phyloP scores from a whole-genome alignment of 2,888 invertebrate genomes.

The Gonocerus acuteangulatus region DNA sequence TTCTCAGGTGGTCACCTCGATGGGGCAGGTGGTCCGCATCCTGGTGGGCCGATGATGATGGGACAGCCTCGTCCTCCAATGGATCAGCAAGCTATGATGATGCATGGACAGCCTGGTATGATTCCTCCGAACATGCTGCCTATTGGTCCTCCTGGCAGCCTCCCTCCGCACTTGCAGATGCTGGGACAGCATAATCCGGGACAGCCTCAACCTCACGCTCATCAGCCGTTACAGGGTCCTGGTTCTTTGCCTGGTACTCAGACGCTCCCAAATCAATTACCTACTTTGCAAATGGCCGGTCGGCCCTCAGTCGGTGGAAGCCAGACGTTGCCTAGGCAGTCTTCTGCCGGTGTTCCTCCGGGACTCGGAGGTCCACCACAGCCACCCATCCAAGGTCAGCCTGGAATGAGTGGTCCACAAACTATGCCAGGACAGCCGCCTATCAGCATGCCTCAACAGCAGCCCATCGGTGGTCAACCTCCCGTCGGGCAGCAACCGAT shows the following conservation, averaged over 20 bases:
- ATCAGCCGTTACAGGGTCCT: conserved; percentile 38
- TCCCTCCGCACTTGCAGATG: conserved; percentile 21
- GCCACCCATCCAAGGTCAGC: conserved; percentile 8
- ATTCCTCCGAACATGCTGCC: conserved; percentile 26
- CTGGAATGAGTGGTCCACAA: conserved; percentile 9
- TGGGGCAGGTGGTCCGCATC: not conserved
- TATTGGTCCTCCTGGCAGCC: conserved; percentile 1
- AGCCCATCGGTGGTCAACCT: conserved; percentile 7
- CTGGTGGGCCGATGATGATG: conserved; percentile 21
- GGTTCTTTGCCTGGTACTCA: not conserved
- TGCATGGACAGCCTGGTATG: conserved; percentile 18
- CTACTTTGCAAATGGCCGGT: not conserved
- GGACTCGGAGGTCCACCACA: not conserved
- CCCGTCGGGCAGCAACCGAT: not conserved
- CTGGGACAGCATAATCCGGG: conserved; percentile 30
- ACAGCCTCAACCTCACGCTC: conserved; percentile 43
- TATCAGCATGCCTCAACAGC: conserved; percentile 9
- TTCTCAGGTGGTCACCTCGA: not conserved
- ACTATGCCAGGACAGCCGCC: not conserved
- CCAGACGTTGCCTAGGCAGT: conserved; percentile 30
- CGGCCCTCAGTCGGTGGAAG: not conserved
- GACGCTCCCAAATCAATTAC: conserved; percentile 2
- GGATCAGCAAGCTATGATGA: conserved; percentile 28
- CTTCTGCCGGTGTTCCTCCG: conserved; percentile 35
- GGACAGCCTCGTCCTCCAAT: conserved; percentile 18